phyloP scores from a whole-genome alignment of 2,113 vertebrate genomes.

The Hemibates koningsi region DNA sequence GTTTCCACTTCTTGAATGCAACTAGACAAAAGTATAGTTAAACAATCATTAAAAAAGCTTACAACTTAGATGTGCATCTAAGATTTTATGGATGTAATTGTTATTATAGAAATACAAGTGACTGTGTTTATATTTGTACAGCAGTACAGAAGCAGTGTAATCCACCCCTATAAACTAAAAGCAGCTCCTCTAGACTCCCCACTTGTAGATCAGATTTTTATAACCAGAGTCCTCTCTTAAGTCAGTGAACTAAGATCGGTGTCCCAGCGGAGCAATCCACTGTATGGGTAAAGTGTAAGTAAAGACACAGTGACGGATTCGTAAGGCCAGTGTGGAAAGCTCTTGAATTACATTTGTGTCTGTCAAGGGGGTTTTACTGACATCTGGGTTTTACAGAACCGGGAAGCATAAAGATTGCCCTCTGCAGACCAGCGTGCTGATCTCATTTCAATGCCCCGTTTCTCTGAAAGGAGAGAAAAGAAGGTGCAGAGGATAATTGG shows the following conservation, averaged over 20 bases:
- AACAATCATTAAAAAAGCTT: neutral
- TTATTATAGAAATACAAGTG: neutral
- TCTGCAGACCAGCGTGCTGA: neutral
- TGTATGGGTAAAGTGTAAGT: neutral
- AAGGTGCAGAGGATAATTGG: neutral
- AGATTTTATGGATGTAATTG: neutral
- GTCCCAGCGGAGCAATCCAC: neutral
- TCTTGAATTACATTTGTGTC: conserved; percentile 1
- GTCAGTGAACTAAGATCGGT: neutral
- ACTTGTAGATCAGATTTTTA: neutral
- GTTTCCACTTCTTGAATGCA: neutral
- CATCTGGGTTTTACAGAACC: conserved; percentile 25
- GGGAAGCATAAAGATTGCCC: neutral
- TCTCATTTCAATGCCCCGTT: neutral
- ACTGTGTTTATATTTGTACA: neutral
- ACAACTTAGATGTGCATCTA: neutral
- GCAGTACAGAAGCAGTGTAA: neutral
- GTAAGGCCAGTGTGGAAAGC: neutral
- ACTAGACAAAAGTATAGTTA: neutral
- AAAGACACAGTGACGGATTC: neutral
- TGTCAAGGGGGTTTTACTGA: neutral
- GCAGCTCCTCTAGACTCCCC: neutral
- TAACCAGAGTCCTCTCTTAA: neutral
- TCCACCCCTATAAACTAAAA: neutral
- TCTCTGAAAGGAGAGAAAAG: neutral